Conservation (phyloP, 1,140 invertebrate genomes). For the Amphibalanus amphitrite region DNA sequence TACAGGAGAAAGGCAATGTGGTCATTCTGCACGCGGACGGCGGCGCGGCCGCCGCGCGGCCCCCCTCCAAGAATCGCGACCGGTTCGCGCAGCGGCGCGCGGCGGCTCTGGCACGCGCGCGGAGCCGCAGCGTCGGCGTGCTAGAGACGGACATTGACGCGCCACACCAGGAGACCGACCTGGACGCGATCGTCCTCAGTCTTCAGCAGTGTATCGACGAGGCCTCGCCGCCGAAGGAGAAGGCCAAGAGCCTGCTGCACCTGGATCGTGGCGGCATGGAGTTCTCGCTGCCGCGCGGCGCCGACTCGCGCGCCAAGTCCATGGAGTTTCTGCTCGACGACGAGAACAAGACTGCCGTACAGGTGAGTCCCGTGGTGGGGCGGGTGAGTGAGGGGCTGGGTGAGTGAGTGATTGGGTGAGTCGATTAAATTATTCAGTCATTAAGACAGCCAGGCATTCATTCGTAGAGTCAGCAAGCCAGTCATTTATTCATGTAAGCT, state of each 20-base stretch:
- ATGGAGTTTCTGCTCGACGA: constrained; percentile 87
- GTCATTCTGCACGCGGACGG: constrained; percentile 16
- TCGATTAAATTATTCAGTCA: too few relatives aligned
- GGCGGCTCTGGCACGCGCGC: constrained; percentile 11
- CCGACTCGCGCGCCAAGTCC: constrained; percentile 50
- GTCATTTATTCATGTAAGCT: too few relatives aligned
- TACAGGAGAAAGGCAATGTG: constrained; percentile 4
- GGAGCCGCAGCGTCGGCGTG: constrained; percentile 31
- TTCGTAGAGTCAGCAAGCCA: too few relatives aligned
- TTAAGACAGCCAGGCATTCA: too few relatives aligned
- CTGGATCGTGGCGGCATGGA: constrained; percentile 32
- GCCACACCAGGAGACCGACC: constrained; percentile 16
- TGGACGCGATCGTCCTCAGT: constrained; percentile 32
- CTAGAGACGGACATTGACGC: constrained; percentile 73
- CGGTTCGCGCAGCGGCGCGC: constrained; percentile 11
- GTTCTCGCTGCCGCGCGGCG: constrained; percentile 19
- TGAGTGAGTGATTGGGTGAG: too few relatives aligned
- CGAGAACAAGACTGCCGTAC: constrained; percentile 56
- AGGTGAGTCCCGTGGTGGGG: constrained; percentile 35
- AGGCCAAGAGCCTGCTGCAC: constrained; percentile 58
- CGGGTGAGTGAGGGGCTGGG: too few relatives aligned
- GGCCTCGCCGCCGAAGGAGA: constrained; percentile 33
- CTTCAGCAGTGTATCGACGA: constrained; percentile 17
- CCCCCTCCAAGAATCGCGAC: constrained; percentile 14
- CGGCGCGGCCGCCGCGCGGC: constrained; percentile 23